A percentile compares a stretch with the other conserved stretches of the same genome.
These are phyloP conservation scores for Cervus canadensis DNA, from an alignment of 2,113 vertebrate species.

Conservation along the genomic window DNA sequence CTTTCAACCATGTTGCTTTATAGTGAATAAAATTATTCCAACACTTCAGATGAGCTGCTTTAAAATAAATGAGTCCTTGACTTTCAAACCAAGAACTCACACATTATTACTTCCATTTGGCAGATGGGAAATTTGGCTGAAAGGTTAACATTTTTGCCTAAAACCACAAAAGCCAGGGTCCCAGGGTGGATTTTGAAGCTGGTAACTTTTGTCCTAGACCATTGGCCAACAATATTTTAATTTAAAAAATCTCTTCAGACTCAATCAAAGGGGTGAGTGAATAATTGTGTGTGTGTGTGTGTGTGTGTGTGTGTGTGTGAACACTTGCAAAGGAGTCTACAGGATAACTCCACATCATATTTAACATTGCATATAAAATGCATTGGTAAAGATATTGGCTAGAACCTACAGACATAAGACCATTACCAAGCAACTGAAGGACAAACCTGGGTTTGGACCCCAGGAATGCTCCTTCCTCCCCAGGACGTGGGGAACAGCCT, in stretches of 20 bases:
- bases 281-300: not conserved
- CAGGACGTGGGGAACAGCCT: not conserved
- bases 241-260: not conserved
- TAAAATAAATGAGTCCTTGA: slow-evolving; percentile 33
- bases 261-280: not conserved
- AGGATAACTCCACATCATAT: not conserved
- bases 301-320: no score
- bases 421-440: not conserved
- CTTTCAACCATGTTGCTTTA: not conserved
- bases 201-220: not conserved
- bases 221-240: not conserved
- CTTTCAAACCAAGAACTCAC: not conserved
- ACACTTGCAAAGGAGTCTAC: not conserved
- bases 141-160: not conserved
- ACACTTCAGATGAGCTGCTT: not conserved
- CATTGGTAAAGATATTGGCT: not conserved
- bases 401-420: not conserved
- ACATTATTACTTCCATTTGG: not conserved
- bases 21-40: not conserved
- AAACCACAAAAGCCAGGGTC: not conserved
- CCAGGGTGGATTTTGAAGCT: not conserved
- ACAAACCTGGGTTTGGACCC: not conserved
- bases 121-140: not conserved
- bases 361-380: not conserved
- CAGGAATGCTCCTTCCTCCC: no score